Percentiles rank a stretch among this genome's conserved stretches.
phyloP scores from a whole-genome alignment of 1,140 invertebrate species.

The Battus philenor region DNA sequence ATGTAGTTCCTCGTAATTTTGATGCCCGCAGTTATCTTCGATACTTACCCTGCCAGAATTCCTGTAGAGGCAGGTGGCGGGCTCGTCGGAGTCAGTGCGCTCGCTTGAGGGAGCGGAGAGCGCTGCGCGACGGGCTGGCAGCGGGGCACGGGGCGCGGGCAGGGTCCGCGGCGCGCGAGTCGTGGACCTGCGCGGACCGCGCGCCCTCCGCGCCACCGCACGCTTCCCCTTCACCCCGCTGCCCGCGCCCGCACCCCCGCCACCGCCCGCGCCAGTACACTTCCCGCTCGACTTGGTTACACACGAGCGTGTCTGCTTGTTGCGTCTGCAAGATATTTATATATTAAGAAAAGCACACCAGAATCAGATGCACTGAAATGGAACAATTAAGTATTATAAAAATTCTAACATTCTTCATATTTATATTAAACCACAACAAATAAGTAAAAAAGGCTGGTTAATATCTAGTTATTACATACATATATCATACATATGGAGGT shows the following conservation, averaged over 20 bases:
- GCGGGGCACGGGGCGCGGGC: constrained; percentile 7
- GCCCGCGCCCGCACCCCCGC: constrained; percentile 25
- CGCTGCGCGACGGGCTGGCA: constrained; percentile 19
- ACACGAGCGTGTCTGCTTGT: constrained; percentile 40
- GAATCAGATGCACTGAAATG: background rate
- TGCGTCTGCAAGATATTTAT: constrained; percentile 29
- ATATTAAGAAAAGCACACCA: background rate
- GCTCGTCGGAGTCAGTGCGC: constrained; percentile 53
- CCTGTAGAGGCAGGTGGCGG: constrained; percentile 35
- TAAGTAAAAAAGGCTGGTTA: no score
- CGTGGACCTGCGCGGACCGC: constrained; percentile 25
- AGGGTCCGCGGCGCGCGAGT: constrained; percentile 7
- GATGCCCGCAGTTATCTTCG: no score
- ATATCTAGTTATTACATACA: no score
- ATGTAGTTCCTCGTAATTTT: no score
- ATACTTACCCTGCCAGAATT: constrained; percentile 37
- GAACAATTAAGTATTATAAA: constrained; percentile 2
- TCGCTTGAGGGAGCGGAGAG: constrained; percentile 47
- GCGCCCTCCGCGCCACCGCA: constrained; percentile 25
- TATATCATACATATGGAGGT: no score
- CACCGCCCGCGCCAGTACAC: constrained; percentile 7
- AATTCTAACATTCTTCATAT: no score
- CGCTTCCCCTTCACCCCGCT: constrained; percentile 37
- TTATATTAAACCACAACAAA: no score
- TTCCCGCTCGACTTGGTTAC: constrained; percentile 32